A percentile compares a stretch with the other conserved stretches of the same genome.
Evolutionary conservation across 2,888 invertebrate genomes (phyloP).

Genomic region (Pachliopta kotzebuea): DNA sequence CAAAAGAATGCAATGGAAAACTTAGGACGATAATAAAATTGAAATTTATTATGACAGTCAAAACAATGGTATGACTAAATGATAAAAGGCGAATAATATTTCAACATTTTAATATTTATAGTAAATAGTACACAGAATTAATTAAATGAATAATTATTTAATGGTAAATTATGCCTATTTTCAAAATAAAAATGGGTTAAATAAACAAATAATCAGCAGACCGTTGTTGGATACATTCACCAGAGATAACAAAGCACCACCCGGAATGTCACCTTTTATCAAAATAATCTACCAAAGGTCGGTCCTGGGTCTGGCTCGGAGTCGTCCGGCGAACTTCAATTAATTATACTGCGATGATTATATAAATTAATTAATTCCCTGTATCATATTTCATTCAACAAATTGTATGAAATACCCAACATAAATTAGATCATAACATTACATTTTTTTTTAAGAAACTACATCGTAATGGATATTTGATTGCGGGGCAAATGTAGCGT

Average conservation of each 20-base stretch:
- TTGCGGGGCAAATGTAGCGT: neutral
- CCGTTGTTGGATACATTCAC: no score
- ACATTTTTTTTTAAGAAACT: neutral
- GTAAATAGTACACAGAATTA: neutral
- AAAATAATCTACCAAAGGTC: neutral
- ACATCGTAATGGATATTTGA: neutral
- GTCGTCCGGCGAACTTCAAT: neutral
- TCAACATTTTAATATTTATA: neutral
- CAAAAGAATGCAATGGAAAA: neutral
- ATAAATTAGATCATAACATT: neutral
- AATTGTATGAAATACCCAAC: neutral
- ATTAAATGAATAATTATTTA: neutral
- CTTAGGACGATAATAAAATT: neutral
- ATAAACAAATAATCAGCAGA: no score
- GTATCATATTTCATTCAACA: neutral
- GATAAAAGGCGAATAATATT: slow-evolving; percentile 3
- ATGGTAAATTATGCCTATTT: no score
- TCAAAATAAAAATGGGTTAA: no score
- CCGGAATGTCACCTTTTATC: neutral
- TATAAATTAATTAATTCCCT: neutral
- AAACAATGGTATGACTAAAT: slow-evolving; percentile 8
- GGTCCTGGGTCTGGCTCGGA: neutral
- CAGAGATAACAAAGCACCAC: no score
- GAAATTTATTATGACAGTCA: neutral
- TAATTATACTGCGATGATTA: neutral